Evolutionary conservation across 2,888 invertebrate species (phyloP).

Genomic region (Clostera curtula): DNA sequence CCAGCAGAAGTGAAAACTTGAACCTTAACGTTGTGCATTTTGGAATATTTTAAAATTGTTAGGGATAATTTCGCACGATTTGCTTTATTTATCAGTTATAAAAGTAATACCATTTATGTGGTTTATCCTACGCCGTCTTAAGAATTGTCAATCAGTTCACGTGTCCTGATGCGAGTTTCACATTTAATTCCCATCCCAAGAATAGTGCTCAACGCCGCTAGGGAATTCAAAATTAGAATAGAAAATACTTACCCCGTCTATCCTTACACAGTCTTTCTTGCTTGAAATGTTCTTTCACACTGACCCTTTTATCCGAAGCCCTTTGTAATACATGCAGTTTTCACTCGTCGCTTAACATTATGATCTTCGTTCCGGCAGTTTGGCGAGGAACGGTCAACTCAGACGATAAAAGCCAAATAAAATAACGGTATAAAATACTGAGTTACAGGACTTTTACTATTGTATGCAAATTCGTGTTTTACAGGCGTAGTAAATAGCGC

Average conservation of each 20-base stretch:
- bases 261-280: constrained; percentile 16
- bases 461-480: constrained; percentile 47
- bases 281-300: constrained; percentile 23
- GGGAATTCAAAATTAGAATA: constrained; percentile 7
- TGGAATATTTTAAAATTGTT: no score
- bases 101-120: no score
- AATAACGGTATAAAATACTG: constrained; percentile 40
- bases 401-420: constrained; percentile 44
- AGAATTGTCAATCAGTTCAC: no score
- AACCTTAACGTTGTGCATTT: no score
- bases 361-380: constrained; percentile 41
- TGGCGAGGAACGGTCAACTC: constrained; percentile 34
- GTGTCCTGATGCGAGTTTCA: background rate
- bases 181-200: background rate
- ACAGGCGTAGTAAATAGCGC: constrained; percentile 23
- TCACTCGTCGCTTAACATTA: constrained; percentile 44
- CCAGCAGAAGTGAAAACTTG: no score
- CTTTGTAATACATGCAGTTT: constrained; percentile 28
- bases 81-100: no score
- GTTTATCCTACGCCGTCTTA: no score
- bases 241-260: constrained; percentile 17
- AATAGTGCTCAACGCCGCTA: no score
- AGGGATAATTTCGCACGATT: no score
- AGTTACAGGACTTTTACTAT: constrained; percentile 28
- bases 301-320: constrained; percentile 20